These are phyloP conservation scores for Stegodyphus dumicola DNA, from an alignment of 1,140 invertebrate genomes.

Conservation along the genomic window DNA sequence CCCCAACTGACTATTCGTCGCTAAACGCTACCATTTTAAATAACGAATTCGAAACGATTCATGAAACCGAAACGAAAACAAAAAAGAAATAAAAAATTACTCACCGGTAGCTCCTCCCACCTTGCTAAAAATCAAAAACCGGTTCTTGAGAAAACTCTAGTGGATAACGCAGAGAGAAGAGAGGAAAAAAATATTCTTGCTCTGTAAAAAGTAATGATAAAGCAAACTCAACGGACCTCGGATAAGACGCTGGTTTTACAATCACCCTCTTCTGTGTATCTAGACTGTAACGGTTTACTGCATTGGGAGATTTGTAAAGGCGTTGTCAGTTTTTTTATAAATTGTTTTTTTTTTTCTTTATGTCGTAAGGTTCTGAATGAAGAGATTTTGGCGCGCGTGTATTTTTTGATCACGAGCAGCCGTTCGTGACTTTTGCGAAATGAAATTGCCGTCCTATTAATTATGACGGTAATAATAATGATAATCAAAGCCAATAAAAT, in stretches of 20 bases:
- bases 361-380: constrained; percentile 16
- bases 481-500: not conserved
- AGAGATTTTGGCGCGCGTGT: not conserved
- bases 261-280: constrained; percentile 10
- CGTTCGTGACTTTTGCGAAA: constrained; percentile 10
- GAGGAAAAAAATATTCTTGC: not conserved
- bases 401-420: not conserved
- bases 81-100: not conserved
- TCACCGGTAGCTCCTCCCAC: constrained; percentile 25
- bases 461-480: constrained; percentile 13
- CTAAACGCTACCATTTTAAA: constrained; percentile 35
- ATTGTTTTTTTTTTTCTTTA: not conserved
- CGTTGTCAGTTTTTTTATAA: not conserved
- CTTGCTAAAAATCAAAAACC: constrained; percentile 3
- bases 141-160: constrained; percentile 39
- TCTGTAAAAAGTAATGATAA: not conserved
- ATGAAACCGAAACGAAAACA: constrained; percentile 26
- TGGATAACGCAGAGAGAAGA: constrained; percentile 12
- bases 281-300: constrained; percentile 34
- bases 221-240: not conserved
- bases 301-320: constrained; percentile 9
- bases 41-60: constrained; percentile 11
- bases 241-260: not conserved
- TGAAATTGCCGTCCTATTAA: constrained; percentile 28
- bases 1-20: constrained; percentile 4